Percentiles rank a stretch among this genome's conserved stretches.
phyloP scores from a whole-genome alignment of 2,113 vertebrate genomes.

The Lucifuga dentata region DNA sequence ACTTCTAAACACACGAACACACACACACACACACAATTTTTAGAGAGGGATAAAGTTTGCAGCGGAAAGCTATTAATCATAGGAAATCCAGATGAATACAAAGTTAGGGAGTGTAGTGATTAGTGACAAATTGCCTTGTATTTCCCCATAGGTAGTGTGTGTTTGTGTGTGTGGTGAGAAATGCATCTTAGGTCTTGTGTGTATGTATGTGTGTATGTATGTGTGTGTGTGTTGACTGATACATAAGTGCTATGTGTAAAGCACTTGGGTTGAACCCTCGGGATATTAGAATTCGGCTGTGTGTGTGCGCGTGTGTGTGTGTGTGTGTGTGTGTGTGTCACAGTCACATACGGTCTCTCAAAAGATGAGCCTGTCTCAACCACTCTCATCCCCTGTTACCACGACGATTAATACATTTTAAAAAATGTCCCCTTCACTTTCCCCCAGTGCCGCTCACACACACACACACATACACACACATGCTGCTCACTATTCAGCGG shows the following conservation, averaged over 20 bases:
- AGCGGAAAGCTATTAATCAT: conserved; percentile 78
- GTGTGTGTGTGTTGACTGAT: conserved; percentile 31
- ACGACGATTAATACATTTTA: conserved; percentile 84
- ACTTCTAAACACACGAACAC: conserved; percentile 33
- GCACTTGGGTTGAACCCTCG: conserved; percentile 59
- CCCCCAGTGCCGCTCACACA: conserved; percentile 57
- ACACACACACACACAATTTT: conserved; percentile 40
- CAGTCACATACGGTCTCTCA: conserved; percentile 62
- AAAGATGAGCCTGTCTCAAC: conserved; percentile 78
- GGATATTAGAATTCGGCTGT: conserved; percentile 61
- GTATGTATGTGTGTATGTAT: neutral
- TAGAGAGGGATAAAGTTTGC: conserved; percentile 67
- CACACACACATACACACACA: conserved; percentile 56
- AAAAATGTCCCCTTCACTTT: conserved; percentile 87
- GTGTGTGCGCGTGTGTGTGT: conserved; percentile 41
- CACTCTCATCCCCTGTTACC: conserved; percentile 78
- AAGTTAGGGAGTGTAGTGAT: conserved; percentile 76
- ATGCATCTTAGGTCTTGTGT: conserved; percentile 25
- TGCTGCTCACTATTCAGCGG: conserved; percentile 79
- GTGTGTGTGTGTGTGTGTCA: conserved; percentile 44
- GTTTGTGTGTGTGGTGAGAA: conserved; percentile 47
- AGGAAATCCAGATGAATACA: conserved; percentile 76
- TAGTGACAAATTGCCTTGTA: conserved; percentile 75
- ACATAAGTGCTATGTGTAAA: conserved; percentile 36
- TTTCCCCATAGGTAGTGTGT: conserved; percentile 69